Evolutionary conservation across 2,888 invertebrate species (phyloP).

Genomic region (Iselma pallidipennis): DNA sequence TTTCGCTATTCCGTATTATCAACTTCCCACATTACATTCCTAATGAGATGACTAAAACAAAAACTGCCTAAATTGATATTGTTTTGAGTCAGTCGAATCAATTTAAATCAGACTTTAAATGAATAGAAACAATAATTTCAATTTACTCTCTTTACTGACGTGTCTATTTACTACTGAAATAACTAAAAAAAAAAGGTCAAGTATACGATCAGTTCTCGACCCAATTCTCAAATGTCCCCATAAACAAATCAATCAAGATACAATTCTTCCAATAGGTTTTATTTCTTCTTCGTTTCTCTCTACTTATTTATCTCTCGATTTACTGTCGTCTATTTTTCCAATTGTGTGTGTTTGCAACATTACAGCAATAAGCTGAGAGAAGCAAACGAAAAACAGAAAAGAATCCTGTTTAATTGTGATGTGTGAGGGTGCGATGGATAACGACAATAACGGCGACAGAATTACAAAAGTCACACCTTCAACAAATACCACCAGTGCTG

Average conservation of each 20-base stretch:
- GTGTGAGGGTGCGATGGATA: slow-evolving; percentile 35
- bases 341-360: background rate
- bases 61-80: background rate
- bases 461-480: slow-evolving; percentile 17
- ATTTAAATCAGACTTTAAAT: too few relatives aligned
- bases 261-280: background rate
- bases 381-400: background rate
- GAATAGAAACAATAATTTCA: too few relatives aligned
- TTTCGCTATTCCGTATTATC: background rate
- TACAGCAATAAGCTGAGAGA: background rate
- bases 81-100: background rate
- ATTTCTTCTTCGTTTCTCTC: too few relatives aligned
- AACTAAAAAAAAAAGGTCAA: background rate
- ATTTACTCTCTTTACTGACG: too few relatives aligned
- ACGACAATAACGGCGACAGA: slow-evolving; percentile 1
- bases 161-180: too few relatives aligned
- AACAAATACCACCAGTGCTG: too few relatives aligned
- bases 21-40: background rate
- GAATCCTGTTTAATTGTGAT: slow-evolving; percentile 19
- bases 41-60: background rate
- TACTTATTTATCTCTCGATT: background rate
- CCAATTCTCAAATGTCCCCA: background rate
- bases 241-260: background rate
- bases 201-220: background rate
- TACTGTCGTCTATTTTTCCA: too few relatives aligned